phyloP scores from a whole-genome alignment of 1,140 invertebrate species.

The Oreohelix idahoensis region DNA sequence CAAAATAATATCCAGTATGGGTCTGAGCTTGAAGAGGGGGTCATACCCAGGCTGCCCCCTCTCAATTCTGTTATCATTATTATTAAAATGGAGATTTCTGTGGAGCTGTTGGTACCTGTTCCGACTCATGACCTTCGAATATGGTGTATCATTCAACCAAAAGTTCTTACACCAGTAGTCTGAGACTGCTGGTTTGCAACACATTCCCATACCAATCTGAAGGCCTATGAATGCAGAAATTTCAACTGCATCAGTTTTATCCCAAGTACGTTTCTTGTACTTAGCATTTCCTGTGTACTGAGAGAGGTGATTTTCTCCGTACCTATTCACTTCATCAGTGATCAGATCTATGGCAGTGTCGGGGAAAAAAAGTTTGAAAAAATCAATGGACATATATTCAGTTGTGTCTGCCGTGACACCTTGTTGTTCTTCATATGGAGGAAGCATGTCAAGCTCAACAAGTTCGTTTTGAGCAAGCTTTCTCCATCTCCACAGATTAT shows the following conservation, averaged over 20 bases:
- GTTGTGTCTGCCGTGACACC: background rate
- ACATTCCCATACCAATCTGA: constrained; percentile 1
- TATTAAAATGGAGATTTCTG: no score
- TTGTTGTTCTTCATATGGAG: background rate
- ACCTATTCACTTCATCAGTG: background rate
- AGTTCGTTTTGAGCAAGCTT: background rate
- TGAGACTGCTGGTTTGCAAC: background rate
- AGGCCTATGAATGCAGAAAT: background rate
- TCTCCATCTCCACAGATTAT: background rate
- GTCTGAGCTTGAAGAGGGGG: no score
- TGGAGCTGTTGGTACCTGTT: no score
- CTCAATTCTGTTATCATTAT: no score
- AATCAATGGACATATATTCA: background rate
- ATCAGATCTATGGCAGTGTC: constrained; percentile 3
- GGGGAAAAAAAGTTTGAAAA: background rate
- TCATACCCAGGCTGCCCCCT: no score
- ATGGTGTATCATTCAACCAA: no score
- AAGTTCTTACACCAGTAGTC: constrained; percentile 9
- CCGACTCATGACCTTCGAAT: no score
- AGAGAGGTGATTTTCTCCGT: background rate
- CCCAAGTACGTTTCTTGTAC: background rate
- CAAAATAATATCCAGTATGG: no score
- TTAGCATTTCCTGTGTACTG: background rate
- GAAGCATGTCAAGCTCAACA: background rate
- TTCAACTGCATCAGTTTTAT: no score